Percentiles rank a stretch among this genome's conserved stretches.
Evolutionary conservation across 2,888 invertebrate genomes (phyloP).

Genomic region (Eulithis testata): DNA sequence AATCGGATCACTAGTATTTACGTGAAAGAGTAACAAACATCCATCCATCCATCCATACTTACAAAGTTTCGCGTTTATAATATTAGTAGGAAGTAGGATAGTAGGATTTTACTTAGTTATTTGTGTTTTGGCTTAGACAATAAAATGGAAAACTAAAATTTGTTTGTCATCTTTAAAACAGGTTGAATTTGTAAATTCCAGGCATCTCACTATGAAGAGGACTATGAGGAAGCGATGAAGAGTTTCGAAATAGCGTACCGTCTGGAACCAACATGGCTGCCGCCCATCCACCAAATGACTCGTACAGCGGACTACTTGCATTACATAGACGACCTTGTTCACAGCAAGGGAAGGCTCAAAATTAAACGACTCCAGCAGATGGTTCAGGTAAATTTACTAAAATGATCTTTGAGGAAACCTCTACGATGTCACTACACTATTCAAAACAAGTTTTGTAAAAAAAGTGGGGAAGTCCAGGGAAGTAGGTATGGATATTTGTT

Average conservation of each 20-base stretch:
- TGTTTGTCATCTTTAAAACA: neutral
- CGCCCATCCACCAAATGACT: conserved; percentile 85
- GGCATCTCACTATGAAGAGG: conserved; percentile 92
- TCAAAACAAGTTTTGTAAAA: no score
- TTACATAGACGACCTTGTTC: conserved; percentile 86
- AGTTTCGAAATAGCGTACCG: conserved; percentile 87
- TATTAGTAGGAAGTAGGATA: no score
- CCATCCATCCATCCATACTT: no score
- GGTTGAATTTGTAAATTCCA: conserved; percentile 52
- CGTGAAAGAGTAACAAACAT: no score
- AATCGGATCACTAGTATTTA: no score
- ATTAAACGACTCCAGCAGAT: conserved; percentile 88
- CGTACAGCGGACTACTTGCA: conserved; percentile 87
- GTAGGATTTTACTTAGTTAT: no score
- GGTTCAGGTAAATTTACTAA: conserved; percentile 73
- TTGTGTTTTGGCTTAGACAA: no score
- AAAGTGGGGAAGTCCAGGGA: no score
- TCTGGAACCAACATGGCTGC: conserved; percentile 91
- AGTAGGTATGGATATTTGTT: no score
- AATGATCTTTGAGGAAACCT: neutral
- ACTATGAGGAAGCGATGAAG: conserved; percentile 88
- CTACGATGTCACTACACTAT: neutral
- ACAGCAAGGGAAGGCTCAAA: conserved; percentile 89
- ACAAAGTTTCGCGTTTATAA: no score
- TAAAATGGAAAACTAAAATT: no score